These are phyloP conservation scores for Gephyroberyx darwinii DNA, from an alignment of 2,797 vertebrate genomes.

Conservation along the genomic window DNA sequence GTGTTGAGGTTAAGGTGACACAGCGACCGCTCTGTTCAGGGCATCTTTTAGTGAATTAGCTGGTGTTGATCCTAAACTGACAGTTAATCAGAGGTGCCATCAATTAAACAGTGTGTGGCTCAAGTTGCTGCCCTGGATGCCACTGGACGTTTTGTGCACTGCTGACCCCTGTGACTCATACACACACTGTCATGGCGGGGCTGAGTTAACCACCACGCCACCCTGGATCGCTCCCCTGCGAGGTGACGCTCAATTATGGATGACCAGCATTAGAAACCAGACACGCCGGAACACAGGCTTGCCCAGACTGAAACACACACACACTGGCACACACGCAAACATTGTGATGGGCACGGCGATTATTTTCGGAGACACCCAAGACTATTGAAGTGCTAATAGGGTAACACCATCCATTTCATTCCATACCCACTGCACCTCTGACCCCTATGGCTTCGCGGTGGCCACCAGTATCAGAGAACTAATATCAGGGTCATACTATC, in stretches of 20 bases:
- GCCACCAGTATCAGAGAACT: slow-evolving; percentile 13
- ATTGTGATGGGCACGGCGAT: slow-evolving; percentile 55
- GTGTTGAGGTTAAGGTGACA: slow-evolving; percentile 38
- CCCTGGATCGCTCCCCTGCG: slow-evolving; percentile 67
- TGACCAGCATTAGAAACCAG: slow-evolving; percentile 83
- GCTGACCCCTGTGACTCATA: slow-evolving; percentile 70
- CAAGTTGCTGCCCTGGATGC: slow-evolving; percentile 65
- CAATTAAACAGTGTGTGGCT: slow-evolving; percentile 75
- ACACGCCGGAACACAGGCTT: slow-evolving; percentile 67
- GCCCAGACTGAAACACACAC: slow-evolving; percentile 52
- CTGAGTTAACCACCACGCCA: slow-evolving; percentile 57
- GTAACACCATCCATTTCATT: slow-evolving; percentile 69
- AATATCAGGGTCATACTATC: slow-evolving; percentile 15
- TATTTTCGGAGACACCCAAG: slow-evolving; percentile 74
- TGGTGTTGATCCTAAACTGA: slow-evolving; percentile 75
- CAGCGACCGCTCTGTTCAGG: slow-evolving; percentile 26
- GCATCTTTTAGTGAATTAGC: slow-evolving; percentile 65
- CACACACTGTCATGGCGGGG: slow-evolving; percentile 30
- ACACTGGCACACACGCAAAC: slow-evolving; percentile 26
- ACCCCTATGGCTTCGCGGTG: slow-evolving; percentile 43
- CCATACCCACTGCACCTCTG: slow-evolving; percentile 45
- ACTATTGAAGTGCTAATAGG: slow-evolving; percentile 71
- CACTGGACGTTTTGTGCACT: slow-evolving; percentile 73
- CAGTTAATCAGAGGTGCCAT: slow-evolving; percentile 79
- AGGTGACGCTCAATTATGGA: slow-evolving; percentile 80